Evolutionary conservation across 2,888 invertebrate species (phyloP), one percentile per base, ranked within the genome.

Genomic region (Microplitis manilae): DNA sequence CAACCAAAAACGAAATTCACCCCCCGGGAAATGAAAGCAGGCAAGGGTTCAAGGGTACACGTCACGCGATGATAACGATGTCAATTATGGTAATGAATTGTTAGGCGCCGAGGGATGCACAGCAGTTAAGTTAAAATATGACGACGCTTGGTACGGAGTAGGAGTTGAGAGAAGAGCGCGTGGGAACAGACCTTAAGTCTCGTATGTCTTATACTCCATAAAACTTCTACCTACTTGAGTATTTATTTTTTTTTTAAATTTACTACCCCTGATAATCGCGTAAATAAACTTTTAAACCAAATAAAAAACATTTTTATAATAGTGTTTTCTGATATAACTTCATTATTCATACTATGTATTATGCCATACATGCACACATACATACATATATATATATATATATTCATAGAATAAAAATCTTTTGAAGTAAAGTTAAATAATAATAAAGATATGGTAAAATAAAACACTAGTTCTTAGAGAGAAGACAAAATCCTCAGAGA

Each of bases 41-140:
- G 70, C 71, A 61, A 76, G 76, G 77, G 77, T 80, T 80, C 76
- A 77, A 81, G 78, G 74, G 77, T 77, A 80, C 78, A 77, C 75
- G 76, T 77, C 77, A 80, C 74, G 80, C 79, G 79, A 81, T 80
- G 81, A 81, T 81, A 82, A 83, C 83, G 82, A 81, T 82, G 82
- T 82, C 82, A 83, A 83, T 83, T 83, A 83, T 82, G 83, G 81
- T 82, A 83, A 83, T 81, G 81, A 83, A 83, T 83, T 81, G 82
- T 83, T 81, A 71, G 80, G 80, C 81, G 79, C 77, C 80, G 77
- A 81, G 82, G 82, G 83, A 81, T 81, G 80, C 82, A 80, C 79
- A 78, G 81, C 81, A 82, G 83, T 83, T 83, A 81, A 81, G 82
- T 77, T 82, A 79, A 83, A 82, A 82, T 82, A 83, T 80, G 78